Evolutionary conservation across 2,797 vertebrate species (phyloP), one percentile per base, ranked within the genome.

Genomic region (Steatocranus sp.): DNA sequence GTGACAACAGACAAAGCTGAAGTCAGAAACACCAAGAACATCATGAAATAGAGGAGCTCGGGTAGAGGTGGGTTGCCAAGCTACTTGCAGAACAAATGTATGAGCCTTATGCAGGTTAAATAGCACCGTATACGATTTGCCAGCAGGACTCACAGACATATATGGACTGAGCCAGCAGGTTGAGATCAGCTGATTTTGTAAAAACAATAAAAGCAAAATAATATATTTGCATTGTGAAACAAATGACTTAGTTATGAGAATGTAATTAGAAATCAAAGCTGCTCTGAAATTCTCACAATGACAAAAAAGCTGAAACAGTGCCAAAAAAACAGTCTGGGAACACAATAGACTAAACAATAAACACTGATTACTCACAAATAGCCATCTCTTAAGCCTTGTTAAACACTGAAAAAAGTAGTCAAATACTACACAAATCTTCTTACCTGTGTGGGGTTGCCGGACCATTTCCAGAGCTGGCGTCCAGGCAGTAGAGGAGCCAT

Each of bases 391-490:
- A 76, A 56, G 11, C 4, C 8, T 51, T 23, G 20, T 30, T 76
- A 15, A 20, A 70, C 9, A 17, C 1, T 5, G 20, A 34, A 41
- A 75, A 46, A 46, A 46, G 15, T 30, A 11, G 32, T 5, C 7
- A 63, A 48, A 49, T 7, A 32, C 11, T 68, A 10, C 6, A 9
- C 5, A 50, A 78, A 14, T 27, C 18, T 27, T 87, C 63, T 27
- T 95, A 99, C 98, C 97, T 99, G 98, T 4, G 98, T 99, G 86
- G 98, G 98, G 92, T 97, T 98, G 84, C 98, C 98, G 0, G 98
- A 99, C 98, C 98, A 99, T 91, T 96, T 97, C 98, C 98, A 99
- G 84, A 99, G 96, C 94, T 99, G 98, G 56, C 96, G 97, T 30
- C 97, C 98, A 1, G 98, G 97, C 87, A 98, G 95, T 94, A 97